Evolutionary conservation across 2,113 vertebrate species (phyloP), one percentile per base, ranked within the genome.

Genomic region (Nothocercus nigrocapillus): DNA sequence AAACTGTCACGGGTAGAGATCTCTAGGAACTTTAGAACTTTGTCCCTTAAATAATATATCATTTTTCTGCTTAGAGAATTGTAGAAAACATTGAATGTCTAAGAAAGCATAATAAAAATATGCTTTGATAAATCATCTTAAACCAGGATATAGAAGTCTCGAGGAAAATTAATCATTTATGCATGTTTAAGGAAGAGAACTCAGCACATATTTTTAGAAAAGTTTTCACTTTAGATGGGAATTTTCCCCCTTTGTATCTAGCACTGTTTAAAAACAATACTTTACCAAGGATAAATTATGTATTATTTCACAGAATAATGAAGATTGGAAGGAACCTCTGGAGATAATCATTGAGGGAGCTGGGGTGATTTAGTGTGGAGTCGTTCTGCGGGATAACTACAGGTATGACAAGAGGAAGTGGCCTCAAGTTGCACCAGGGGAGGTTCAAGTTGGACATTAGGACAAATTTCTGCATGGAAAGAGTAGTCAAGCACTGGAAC

Each of bases 61-160:
- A 61, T 77, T 87, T 82, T 93, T 88, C 61, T 91, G 7, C 45
- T 83, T 75, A 56, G 34, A 67, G 45, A 78, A 47, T 56, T 89
- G n/a, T 77, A 64, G 63, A 67, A 94, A 88, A 68, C 7, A 27
- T 5, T 32, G 49, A 85, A 27, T 32, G 70, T 44, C 42, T 70
- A 78, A 88, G 61, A 77, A 20, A 19, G 9, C 25, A 58, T 54
- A 77, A 49, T 79, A 66, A 82, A 44, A 82, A 62, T 69, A 66
- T 42, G 69, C 3, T 63, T 75, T 53, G 78, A 40, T 62, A 89
- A 85, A 61, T 80, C 6, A 40, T 69, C 59, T 14, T 76, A 78
- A 89, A 67, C 13, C 76, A 27, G 2, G 10, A 89, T 69, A 27
- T 6, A 45, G 24, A 73, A 63, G 27, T 80, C 38, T 76, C 67